Evolutionary conservation across 2,888 invertebrate genomes (phyloP), one percentile per base, ranked within the genome.

Genomic region (Eristalis pertinax): DNA sequence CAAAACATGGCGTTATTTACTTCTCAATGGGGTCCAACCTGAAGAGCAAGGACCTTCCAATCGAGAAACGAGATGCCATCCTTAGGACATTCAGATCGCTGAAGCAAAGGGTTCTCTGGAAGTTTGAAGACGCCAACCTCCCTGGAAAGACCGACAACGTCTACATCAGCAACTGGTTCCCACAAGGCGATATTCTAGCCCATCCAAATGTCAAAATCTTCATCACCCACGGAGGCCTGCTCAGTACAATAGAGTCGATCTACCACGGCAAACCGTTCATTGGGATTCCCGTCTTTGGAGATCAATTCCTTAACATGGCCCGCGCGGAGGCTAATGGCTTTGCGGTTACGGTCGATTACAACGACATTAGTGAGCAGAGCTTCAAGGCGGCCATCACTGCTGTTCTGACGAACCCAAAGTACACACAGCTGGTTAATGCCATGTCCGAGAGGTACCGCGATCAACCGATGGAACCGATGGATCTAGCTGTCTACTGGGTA

Each of bases 251-350:
- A 0, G 94, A 94, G 86, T 92, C 94, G 0, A 90, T 94, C 68
- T 93, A 93, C 68, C 92, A 93, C 86, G 94, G 93, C 22, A 93
- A 93, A 19, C 94, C 94, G 0, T 90, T 94, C n/a, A 89, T 94
- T n/a, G 94, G 94, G 1, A 92, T 94, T 65, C 94, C 94, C 0
- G 91, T 94, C 22, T 93, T 93, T 78, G 93, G 92, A 0, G 94
- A 95, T 90, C 94, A 95, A 89, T 92, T 93, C 73, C 87, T 93
- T 19, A 94, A 94, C 84, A 93, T 94, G 91, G 92, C 90, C 0
- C 91, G 92, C 11, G 93, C 94, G 2, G 92, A 91, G 73, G 84
- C 89, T 4, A 90, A 91, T 63, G 94, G 94, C 3, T 93, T 92
- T 89, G 94, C 93, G 0, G 85, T 92, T 3, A 90, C 88, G 1